Evolutionary conservation across 2,113 vertebrate genomes (phyloP).

Genomic region (human (Homo sapiens)): DNA sequence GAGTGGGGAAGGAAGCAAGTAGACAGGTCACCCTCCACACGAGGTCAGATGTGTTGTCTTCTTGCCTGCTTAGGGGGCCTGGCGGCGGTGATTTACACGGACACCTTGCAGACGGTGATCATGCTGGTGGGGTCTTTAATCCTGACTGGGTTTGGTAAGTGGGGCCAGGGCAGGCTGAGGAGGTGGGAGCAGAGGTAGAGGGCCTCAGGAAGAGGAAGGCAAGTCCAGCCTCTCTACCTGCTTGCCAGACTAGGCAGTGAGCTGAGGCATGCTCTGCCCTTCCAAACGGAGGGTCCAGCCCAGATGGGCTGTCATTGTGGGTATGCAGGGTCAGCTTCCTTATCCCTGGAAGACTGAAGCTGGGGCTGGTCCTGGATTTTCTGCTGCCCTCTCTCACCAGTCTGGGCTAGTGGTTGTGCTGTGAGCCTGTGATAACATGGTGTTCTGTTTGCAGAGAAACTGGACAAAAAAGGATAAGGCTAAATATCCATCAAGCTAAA

Average conservation of each 20-base stretch:
- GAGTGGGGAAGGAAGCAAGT: background rate
- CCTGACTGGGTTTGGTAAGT: slow-evolving; percentile 95
- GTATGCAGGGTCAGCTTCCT: background rate
- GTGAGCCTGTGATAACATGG: background rate
- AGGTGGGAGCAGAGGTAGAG: background rate
- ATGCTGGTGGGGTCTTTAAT: slow-evolving; percentile 96
- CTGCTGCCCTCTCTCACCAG: background rate
- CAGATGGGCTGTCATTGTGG: background rate
- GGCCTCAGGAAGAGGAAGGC: background rate
- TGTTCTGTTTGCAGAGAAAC: background rate
- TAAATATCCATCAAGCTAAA: background rate
- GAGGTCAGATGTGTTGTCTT: background rate
- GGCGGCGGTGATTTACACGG: slow-evolving; percentile 98
- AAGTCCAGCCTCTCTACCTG: background rate
- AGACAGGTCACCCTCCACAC: rapidly evolving
- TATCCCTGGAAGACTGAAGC: background rate
- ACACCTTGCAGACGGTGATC: slow-evolving; percentile 94
- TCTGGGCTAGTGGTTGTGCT: background rate
- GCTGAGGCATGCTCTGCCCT: background rate
- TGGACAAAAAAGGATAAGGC: background rate
- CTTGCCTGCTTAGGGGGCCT: slow-evolving; percentile 89
- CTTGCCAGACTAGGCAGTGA: background rate
- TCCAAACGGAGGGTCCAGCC: background rate
- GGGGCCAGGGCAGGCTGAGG: background rate
- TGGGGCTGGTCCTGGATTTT: background rate